Evolutionary conservation across 2,888 invertebrate species (phyloP).

Genomic region (Eupithecia exiguata): DNA sequence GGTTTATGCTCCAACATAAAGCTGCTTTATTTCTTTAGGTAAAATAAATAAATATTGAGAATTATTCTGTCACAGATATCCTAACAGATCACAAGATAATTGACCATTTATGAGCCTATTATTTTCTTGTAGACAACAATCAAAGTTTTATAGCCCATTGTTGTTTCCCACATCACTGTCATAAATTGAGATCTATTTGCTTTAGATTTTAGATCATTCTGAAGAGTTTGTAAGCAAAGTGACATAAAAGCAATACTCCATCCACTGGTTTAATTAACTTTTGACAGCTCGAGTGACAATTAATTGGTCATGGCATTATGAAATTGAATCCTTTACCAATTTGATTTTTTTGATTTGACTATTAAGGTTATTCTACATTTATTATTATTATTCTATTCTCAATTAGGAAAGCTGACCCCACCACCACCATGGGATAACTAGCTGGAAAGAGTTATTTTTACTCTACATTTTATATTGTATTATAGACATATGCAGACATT

Average conservation of each 20-base stretch:
- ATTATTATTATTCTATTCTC: too few relatives aligned
- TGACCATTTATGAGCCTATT: conserved; percentile 50
- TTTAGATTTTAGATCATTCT: conserved; percentile 36
- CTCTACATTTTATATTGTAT: too few relatives aligned
- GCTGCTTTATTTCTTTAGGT: background rate
- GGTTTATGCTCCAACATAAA: background rate
- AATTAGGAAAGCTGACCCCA: too few relatives aligned
- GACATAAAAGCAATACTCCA: background rate
- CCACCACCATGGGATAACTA: too few relatives aligned
- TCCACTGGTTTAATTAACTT: background rate
- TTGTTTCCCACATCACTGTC: conserved; percentile 41
- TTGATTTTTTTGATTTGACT: too few relatives aligned
- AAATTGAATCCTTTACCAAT: too few relatives aligned
- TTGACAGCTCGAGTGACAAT: background rate
- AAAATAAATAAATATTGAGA: background rate
- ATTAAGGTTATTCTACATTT: too few relatives aligned
- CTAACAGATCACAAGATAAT: conserved; percentile 53
- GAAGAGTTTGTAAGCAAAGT: background rate
- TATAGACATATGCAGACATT: too few relatives aligned
- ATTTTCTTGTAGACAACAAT: conserved; percentile 51
- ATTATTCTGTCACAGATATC: conserved; percentile 26
- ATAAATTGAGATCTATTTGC: conserved; percentile 28
- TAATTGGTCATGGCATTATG: background rate
- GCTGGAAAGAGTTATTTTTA: too few relatives aligned
- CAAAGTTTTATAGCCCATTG: conserved; percentile 60